These are phyloP conservation scores for Micromesistius poutassou DNA, from an alignment of 2,797 vertebrate species.

Conservation along the genomic window DNA sequence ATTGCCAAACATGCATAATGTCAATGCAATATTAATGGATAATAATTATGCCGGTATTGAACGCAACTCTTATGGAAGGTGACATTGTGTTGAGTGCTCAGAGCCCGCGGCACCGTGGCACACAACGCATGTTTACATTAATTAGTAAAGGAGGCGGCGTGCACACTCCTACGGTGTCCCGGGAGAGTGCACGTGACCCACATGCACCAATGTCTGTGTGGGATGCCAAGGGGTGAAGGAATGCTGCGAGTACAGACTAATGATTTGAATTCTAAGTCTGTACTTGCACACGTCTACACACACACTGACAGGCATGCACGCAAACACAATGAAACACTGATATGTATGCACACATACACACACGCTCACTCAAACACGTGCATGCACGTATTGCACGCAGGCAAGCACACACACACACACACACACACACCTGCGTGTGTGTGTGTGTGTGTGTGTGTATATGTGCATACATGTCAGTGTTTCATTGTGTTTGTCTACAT, in stretches of 20 bases:
- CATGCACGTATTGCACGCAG: constrained; percentile 3
- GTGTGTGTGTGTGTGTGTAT: background rate
- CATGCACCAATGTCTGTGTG: background rate
- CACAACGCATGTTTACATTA: background rate
- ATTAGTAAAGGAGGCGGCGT: background rate
- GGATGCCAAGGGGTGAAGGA: background rate
- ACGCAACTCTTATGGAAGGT: background rate
- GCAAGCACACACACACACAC: constrained; percentile 19
- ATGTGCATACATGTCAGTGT: background rate
- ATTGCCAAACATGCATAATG: background rate
- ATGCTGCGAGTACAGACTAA: background rate
- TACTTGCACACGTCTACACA: background rate
- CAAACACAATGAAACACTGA: background rate
- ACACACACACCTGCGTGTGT: background rate
- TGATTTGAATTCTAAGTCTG: background rate
- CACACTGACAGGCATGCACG: background rate
- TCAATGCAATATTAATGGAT: background rate
- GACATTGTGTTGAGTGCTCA: background rate
- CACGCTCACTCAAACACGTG: too few species aligned
- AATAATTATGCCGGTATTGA: background rate
- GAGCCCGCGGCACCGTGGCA: background rate
- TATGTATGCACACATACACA: background rate
- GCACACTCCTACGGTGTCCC: background rate
- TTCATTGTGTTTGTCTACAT: too few species aligned
- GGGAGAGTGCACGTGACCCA: background rate